A percentile compares a stretch with the other conserved stretches of the same genome.
Conservation (phyloP, 2,113 vertebrate species). For the Gobio gobio region DNA sequence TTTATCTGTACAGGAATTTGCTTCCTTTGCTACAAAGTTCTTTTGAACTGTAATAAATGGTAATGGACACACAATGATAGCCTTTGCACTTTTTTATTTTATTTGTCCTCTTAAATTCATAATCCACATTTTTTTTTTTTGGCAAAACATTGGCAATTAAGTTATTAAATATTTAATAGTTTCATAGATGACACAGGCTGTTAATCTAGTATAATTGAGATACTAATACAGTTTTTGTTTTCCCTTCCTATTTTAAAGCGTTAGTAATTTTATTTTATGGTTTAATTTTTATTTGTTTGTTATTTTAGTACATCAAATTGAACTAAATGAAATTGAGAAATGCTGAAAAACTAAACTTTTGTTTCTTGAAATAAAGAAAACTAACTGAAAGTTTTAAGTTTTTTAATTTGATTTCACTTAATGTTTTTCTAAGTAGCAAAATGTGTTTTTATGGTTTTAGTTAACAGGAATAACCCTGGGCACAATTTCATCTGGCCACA, state of each 20-base stretch:
- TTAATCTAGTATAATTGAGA: too few species aligned
- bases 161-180: background rate
- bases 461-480: background rate
- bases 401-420: background rate
- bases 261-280: background rate
- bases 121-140: background rate
- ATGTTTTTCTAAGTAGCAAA: background rate
- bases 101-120: slow-evolving; percentile 27
- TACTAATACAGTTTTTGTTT: too few species aligned
- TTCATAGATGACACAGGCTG: background rate
- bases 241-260: too few species aligned
- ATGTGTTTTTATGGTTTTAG: background rate
- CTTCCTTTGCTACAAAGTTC: slow-evolving; percentile 72
- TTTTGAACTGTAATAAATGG: slow-evolving; percentile 93
- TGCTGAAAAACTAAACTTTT: background rate
- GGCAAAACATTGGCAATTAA: background rate
- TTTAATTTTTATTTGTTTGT: background rate
- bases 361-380: background rate
- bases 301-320: background rate
- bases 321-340: background rate
- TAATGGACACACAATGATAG: slow-evolving; percentile 82
- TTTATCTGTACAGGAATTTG: slow-evolving; percentile 75
- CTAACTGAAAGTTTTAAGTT: background rate
- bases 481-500: background rate
- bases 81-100: slow-evolving; percentile 32